A percentile compares a stretch with the other conserved stretches of the same genome.
phyloP scores from a whole-genome alignment of 1,140 invertebrate species.

The Galleria mellonella region DNA sequence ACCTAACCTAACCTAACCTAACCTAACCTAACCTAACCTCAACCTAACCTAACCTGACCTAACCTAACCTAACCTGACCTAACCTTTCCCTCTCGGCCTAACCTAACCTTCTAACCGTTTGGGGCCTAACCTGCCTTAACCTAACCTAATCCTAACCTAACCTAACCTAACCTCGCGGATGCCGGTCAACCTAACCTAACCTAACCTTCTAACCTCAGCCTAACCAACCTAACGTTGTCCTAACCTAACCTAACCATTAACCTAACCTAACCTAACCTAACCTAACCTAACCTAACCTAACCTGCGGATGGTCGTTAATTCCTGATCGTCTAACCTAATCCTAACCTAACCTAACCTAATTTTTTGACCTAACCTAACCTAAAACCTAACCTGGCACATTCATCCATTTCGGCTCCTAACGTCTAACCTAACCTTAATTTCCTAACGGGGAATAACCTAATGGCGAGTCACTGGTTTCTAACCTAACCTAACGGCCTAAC shows the following conservation, averaged over 20 bases:
- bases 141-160: slow-evolving; percentile 18
- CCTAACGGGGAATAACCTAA: too few relatives aligned
- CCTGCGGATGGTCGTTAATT: too few relatives aligned
- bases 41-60: slow-evolving; percentile 15
- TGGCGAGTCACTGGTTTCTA: too few relatives aligned
- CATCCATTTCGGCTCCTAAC: too few relatives aligned
- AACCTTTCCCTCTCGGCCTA: slow-evolving; percentile 14
- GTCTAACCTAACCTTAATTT: slow-evolving; percentile 3
- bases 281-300: slow-evolving; percentile 8
- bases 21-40: slow-evolving; percentile 19
- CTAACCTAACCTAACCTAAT: slow-evolving; percentile 22
- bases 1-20: slow-evolving; percentile 21
- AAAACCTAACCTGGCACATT: background rate
- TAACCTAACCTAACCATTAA: slow-evolving; percentile 33
- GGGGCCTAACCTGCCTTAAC: slow-evolving; percentile 4
- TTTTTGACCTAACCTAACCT: slow-evolving; percentile 18
- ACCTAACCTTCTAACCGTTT: slow-evolving; percentile 14
- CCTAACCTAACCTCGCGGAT: slow-evolving; percentile 13
- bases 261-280: slow-evolving; percentile 25
- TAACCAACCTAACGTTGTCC: slow-evolving; percentile 39
- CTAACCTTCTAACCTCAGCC: slow-evolving; percentile 36
- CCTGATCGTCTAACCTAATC: slow-evolving; percentile 21
- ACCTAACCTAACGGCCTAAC: background rate
- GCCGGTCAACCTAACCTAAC: slow-evolving; percentile 30
- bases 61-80: slow-evolving; percentile 15